Conservation (phyloP, 2,797 vertebrate species). For the Premnoplex brunnescens region DNA sequence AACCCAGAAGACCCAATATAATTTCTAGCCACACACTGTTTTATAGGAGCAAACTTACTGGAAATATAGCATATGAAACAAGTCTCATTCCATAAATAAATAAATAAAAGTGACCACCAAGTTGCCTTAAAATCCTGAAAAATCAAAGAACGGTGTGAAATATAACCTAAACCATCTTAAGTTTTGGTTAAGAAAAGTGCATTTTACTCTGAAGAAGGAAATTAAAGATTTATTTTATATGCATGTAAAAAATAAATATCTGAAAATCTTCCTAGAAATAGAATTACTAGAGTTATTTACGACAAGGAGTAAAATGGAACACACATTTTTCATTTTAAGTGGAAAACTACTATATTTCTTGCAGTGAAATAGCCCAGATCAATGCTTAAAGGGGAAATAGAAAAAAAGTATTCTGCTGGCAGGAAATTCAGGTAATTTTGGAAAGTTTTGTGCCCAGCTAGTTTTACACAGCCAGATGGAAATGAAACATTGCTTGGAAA, state of each 20-base stretch:
- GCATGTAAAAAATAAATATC: slow-evolving; percentile 7
- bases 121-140: background rate
- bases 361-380: background rate
- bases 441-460: background rate
- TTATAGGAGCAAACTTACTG: slow-evolving; percentile 26
- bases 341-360: background rate
- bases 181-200: background rate
- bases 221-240: slow-evolving; percentile 56
- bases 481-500: slow-evolving; percentile 16
- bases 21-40: slow-evolving; percentile 2
- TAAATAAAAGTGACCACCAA: background rate
- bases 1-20: background rate
- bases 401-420: background rate
- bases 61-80: slow-evolving; percentile 34
- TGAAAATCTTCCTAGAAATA: slow-evolving; percentile 48
- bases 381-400: background rate
- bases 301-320: slow-evolving; percentile 26
- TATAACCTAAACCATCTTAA: background rate
- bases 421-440: slow-evolving; percentile 40
- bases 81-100: background rate
- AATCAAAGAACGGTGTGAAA: background rate
- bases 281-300: slow-evolving; percentile 40
- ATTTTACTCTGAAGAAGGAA: slow-evolving; percentile 49
- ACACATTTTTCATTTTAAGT: slow-evolving; percentile 42
- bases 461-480: background rate